Conservation (phyloP, 2,888 invertebrate species). For the Andrena trimmerana region DNA sequence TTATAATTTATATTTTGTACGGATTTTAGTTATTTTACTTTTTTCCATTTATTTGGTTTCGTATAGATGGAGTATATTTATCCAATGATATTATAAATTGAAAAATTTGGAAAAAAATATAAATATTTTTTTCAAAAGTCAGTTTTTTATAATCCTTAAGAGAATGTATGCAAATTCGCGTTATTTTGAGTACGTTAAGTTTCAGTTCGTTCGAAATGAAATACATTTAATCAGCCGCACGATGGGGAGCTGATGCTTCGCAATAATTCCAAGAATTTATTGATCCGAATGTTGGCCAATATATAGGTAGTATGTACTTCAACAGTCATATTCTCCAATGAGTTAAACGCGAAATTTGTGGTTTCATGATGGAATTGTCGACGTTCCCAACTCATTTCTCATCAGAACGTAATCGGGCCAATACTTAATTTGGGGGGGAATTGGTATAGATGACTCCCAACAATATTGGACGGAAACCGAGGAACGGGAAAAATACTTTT, state of each 20-base stretch:
- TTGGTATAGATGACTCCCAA: neutral
- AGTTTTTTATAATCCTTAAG: no score
- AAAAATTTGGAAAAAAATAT: no score
- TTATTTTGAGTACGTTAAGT: slow-evolving; percentile 5
- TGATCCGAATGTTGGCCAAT: slow-evolving; percentile 13
- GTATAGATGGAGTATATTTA: no score
- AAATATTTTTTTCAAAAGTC: no score
- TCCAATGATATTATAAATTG: no score
- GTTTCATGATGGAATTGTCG: neutral
- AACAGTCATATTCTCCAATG: neutral
- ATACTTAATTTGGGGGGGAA: neutral
- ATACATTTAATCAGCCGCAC: slow-evolving; percentile 35
- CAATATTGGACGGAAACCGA: neutral
- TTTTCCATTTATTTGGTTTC: no score
- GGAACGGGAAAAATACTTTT: neutral
- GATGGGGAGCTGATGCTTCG: neutral
- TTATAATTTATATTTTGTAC: no score
- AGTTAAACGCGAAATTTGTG: neutral
- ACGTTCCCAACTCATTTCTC: neutral
- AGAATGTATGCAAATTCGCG: neutral
- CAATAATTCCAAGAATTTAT: slow-evolving; percentile 44
- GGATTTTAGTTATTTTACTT: no score
- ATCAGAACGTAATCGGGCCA: neutral
- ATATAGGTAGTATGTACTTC: neutral
- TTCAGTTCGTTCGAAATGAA: slow-evolving; percentile 18